Percentiles rank a stretch among this genome's conserved stretches.
phyloP scores from a whole-genome alignment of 2,797 vertebrate genomes.

The Scolopax bukidnonensis region DNA sequence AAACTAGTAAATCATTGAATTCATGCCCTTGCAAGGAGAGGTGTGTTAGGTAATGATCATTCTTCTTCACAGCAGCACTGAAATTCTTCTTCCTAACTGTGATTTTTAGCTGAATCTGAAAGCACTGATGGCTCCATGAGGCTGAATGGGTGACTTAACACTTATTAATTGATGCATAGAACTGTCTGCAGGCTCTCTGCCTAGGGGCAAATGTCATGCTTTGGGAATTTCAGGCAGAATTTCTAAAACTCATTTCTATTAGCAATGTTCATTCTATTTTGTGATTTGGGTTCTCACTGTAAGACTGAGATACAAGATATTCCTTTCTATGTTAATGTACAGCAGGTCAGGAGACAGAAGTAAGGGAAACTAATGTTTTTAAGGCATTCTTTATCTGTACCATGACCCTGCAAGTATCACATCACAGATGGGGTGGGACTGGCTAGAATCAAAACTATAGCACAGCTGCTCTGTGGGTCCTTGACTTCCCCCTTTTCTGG shows the following conservation, averaged over 20 bases:
- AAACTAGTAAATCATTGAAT: background rate
- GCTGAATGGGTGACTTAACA: slow-evolving; percentile 16
- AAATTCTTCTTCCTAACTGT: background rate
- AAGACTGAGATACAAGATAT: background rate
- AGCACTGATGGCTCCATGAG: background rate
- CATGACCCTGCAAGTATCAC: background rate
- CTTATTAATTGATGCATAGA: background rate
- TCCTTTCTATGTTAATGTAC: background rate
- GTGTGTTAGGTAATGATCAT: background rate
- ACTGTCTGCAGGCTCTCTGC: background rate
- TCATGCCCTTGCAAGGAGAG: background rate
- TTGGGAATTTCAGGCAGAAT: background rate
- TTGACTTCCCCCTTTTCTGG: background rate
- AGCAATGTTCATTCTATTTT: background rate
- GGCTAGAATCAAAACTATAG: background rate
- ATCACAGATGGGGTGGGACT: background rate
- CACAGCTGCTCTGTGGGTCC: background rate
- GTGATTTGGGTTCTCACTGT: background rate
- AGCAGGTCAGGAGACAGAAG: background rate
- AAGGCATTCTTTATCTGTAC: background rate
- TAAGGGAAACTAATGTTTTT: background rate
- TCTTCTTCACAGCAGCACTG: background rate
- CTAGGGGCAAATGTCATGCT: background rate
- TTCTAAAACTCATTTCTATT: background rate
- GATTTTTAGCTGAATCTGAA: slow-evolving; percentile 4